Evolutionary conservation across 2,888 invertebrate genomes (phyloP).

Genomic region (Rambutsinella grinnellia): DNA sequence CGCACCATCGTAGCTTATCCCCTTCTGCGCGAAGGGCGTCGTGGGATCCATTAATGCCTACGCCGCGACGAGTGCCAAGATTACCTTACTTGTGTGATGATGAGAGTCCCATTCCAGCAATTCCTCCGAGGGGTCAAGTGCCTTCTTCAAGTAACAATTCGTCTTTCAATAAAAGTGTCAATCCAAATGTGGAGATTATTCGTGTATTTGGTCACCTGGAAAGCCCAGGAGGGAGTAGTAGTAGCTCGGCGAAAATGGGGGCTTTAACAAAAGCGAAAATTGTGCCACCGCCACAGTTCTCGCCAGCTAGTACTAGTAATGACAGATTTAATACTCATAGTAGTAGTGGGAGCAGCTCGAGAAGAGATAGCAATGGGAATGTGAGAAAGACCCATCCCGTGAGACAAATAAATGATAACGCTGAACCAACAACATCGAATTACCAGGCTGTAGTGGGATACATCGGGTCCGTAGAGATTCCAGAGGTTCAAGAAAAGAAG

Average conservation of each 20-base stretch:
- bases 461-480: conserved; percentile 96
- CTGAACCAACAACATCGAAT: conserved; percentile 36
- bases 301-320: conserved; percentile 32
- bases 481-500: conserved; percentile 78
- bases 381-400: conserved; percentile 41
- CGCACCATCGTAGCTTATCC: conserved; percentile 35
- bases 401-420: conserved; percentile 5
- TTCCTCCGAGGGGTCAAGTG: conserved; percentile 48
- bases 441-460: conserved; percentile 90
- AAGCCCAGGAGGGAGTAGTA: conserved; percentile 44
- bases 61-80: conserved; percentile 55
- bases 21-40: conserved; percentile 46
- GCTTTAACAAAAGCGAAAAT: conserved; percentile 22
- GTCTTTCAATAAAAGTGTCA: conserved; percentile 34
- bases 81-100: conserved; percentile 56
- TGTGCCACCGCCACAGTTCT: conserved; percentile 35
- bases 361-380: conserved; percentile 47
- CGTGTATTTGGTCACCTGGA: conserved; percentile 62
- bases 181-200: conserved; percentile 63
- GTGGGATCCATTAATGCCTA: conserved; percentile 60
- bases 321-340: conserved; percentile 63
- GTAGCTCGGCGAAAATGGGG: conserved; percentile 24
- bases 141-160: conserved; percentile 13
- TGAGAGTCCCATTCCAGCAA: conserved; percentile 54
- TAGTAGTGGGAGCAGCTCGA: conserved; percentile 62